Percentiles rank a stretch among this genome's conserved stretches.
These are phyloP conservation scores for Limonius californicus DNA, from an alignment of 1,140 invertebrate genomes.

Conservation along the genomic window DNA sequence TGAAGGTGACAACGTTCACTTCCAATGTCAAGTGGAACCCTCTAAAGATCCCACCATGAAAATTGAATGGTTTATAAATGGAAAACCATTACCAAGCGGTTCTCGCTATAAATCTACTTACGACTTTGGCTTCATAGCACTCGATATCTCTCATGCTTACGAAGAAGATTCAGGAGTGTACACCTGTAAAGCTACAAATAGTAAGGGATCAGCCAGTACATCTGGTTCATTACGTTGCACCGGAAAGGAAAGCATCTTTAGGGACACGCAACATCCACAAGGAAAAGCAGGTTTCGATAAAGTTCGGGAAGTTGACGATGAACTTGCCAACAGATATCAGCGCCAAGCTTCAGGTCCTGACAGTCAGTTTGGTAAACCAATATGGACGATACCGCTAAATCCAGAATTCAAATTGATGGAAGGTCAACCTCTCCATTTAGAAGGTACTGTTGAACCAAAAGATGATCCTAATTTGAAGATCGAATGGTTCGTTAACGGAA, in stretches of 20 bases:
- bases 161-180: conserved; percentile 88
- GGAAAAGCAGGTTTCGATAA: conserved; percentile 80
- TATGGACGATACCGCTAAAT: conserved; percentile 80
- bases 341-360: conserved; percentile 64
- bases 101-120: conserved; percentile 80
- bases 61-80: conserved; percentile 89
- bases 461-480: conserved; percentile 94
- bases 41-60: conserved; percentile 91
- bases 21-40: conserved; percentile 92
- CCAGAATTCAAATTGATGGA: conserved; percentile 83
- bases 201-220: conserved; percentile 81
- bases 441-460: conserved; percentile 92
- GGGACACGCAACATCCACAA: conserved; percentile 89
- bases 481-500: conserved; percentile 93
- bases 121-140: conserved; percentile 83
- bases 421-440: conserved; percentile 84
- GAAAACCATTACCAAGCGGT: conserved; percentile 73
- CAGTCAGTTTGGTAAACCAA: conserved; percentile 76
- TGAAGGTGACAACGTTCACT: conserved; percentile 88
- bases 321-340: conserved; percentile 64
- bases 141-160: conserved; percentile 78
- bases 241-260: conserved; percentile 71
- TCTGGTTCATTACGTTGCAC: conserved; percentile 81
- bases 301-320: conserved; percentile 79
- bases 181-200: conserved; percentile 89